Evolutionary conservation across 2,113 vertebrate genomes (phyloP).

Genomic region (Chionis minor): DNA sequence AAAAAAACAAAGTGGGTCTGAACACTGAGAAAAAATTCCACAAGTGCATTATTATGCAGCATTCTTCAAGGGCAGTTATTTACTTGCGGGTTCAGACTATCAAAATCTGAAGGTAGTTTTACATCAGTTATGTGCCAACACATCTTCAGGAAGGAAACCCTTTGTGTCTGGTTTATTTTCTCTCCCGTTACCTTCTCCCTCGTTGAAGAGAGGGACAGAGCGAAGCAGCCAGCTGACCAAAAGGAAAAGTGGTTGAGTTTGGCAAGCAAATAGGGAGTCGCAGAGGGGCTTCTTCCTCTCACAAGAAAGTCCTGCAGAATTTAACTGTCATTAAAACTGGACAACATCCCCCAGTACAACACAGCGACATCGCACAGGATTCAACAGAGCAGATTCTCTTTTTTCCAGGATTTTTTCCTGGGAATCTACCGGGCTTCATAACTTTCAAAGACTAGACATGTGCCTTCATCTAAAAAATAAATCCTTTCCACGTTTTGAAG

Average conservation of each 20-base stretch:
- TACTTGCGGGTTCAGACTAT: neutral
- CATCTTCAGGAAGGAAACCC: neutral
- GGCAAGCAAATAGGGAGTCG: neutral
- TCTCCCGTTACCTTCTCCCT: neutral
- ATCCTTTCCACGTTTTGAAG: neutral
- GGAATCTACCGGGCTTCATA: too few species aligned
- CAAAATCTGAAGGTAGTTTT: neutral
- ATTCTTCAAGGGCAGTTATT: neutral
- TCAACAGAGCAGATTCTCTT: neutral
- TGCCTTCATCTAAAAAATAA: neutral
- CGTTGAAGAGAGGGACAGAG: neutral
- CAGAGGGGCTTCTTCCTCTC: neutral
- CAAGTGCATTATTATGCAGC: neutral
- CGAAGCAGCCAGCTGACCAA: neutral
- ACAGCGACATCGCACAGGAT: neutral
- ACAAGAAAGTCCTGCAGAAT: neutral
- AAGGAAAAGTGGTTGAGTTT: neutral
- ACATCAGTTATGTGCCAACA: neutral
- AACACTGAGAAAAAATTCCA: neutral
- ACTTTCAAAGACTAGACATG: neutral
- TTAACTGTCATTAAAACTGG: neutral
- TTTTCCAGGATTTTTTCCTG: neutral
- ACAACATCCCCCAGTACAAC: neutral
- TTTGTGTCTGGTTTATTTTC: neutral
- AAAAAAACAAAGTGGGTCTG: neutral